Base-by-base conservation (phyloP, 2,113 vertebrate genomes). In the Gasterosteus nipponicus region DNA sequence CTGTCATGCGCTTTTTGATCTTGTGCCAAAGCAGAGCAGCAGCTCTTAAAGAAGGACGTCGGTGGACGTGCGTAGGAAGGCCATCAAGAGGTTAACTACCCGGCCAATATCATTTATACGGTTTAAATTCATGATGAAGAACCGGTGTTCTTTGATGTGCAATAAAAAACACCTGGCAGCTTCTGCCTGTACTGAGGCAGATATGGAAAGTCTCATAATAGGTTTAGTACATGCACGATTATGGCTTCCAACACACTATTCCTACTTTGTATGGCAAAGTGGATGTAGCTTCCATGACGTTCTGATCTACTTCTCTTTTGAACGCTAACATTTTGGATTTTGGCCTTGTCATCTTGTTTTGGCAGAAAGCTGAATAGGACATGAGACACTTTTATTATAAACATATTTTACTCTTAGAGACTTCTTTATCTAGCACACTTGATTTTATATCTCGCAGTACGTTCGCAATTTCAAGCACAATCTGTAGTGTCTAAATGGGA, bases 161-260 rank as follows among this genome's bases (percentile, higher is more conserved):
- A 88, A 93, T 77, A n/a, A 71, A 61, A 91, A 93, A 75, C 91
- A 93, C 73, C 84, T 92, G 91, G 67, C 53, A 42, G 54, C 77
- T 67, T 80, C 69, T 61, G 66, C 56, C 47, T 38, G 10, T 42
- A 63, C 46, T 69, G 57, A 33, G 1, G 10, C 78, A 15, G 29
- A 14, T 6, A 2, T 7, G 26, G 47, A 56, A 66, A 62, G 11
- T 10, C 7, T 26, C 41, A 47, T 14, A 10, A 39, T 44, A 10
- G 10, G 29, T 59, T 33, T 49, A 42, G 11, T 57, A 11, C 41
- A 59, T 53, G 12, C n/a, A 60, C 57, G 26, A 26, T 60, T 10
- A 61, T 5, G 51, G 22, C n/a, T 26, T 4, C 10, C 1, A 31
- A 57, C 29, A 57, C 14, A 31, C 54, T 7, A 8, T 8, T 31